These are phyloP conservation scores for Catajapyx aquilonaris DNA, from an alignment of 1,140 invertebrate species.

Conservation along the genomic window DNA sequence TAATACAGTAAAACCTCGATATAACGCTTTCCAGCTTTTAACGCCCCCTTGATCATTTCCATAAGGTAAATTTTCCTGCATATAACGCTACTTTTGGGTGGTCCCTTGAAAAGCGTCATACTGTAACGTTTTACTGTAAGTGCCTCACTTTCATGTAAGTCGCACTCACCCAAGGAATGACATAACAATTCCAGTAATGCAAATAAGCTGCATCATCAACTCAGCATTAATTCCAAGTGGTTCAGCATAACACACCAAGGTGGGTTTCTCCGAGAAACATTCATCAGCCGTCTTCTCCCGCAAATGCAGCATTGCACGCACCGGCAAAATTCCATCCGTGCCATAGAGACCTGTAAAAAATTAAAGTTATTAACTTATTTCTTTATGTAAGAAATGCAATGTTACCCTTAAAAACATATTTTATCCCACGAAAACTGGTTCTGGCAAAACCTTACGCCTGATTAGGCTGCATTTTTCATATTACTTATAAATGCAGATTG, in stretches of 20 bases:
- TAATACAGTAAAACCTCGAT: too few relatives aligned
- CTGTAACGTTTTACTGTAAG: neutral
- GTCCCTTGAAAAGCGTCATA: neutral
- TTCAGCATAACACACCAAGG: conserved; percentile 43
- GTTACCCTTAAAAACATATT: too few relatives aligned
- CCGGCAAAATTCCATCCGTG: conserved; percentile 55
- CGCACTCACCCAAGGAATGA: conserved; percentile 37
- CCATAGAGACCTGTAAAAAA: conserved; percentile 45
- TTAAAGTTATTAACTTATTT: conserved; percentile 5
- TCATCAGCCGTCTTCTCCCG: conserved; percentile 22
- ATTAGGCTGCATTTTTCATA: neutral
- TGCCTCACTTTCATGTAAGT: conserved; percentile 3
- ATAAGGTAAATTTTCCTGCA: too few relatives aligned
- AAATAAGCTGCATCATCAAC: conserved; percentile 46
- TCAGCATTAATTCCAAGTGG: conserved; percentile 41
- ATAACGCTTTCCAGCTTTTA: neutral
- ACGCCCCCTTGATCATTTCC: too few relatives aligned
- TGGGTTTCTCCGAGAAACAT: conserved; percentile 40
- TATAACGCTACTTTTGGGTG: neutral
- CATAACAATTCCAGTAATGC: conserved; percentile 38
- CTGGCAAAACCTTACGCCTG: too few relatives aligned
- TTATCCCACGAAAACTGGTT: too few relatives aligned
- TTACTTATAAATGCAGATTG: neutral
- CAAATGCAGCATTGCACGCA: conserved; percentile 33
- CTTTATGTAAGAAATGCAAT: conserved; percentile 4